Percentiles rank a stretch among this genome's conserved stretches.
Evolutionary conservation across 1,140 invertebrate genomes (phyloP).

Genomic region (Drosophila cardini): DNA sequence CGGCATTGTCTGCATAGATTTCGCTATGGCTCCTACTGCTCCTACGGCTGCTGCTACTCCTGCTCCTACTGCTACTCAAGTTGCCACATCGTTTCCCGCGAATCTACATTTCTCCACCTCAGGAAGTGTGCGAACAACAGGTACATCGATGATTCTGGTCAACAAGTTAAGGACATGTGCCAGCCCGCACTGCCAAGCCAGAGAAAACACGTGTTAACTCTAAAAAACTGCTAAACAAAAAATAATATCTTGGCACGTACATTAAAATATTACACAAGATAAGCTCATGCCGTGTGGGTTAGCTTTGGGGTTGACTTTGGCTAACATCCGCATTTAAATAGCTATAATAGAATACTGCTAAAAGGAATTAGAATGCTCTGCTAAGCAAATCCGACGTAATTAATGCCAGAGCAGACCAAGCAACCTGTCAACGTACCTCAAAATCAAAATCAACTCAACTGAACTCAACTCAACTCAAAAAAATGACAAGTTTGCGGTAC

Average conservation of each 20-base stretch:
- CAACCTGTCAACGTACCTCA: constrained; percentile 66
- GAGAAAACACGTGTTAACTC: constrained; percentile 69
- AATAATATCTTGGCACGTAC: constrained; percentile 75
- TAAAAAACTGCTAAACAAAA: constrained; percentile 15
- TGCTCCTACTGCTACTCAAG: constrained; percentile 61
- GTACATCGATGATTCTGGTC: constrained; percentile 56
- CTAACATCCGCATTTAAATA: constrained; percentile 68
- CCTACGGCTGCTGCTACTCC: constrained; percentile 46
- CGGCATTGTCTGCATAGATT: constrained; percentile 27
- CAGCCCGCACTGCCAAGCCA: constrained; percentile 63
- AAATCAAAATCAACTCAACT: constrained; percentile 49
- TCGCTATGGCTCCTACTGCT: too few species aligned
- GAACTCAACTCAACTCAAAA: too few species aligned
- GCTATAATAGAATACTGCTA: constrained; percentile 10
- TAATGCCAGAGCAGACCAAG: constrained; percentile 57
- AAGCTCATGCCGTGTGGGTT: constrained; percentile 63
- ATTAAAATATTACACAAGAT: constrained; percentile 78
- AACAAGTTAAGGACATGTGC: constrained; percentile 65
- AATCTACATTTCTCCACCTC: constrained; percentile 67
- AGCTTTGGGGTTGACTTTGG: constrained; percentile 33
- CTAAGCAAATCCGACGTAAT: constrained; percentile 63
- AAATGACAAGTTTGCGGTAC: constrained; percentile 57
- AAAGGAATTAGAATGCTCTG: constrained; percentile 59
- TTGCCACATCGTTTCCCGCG: constrained; percentile 71
- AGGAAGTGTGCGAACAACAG: constrained; percentile 34